Conservation (phyloP, 1,140 invertebrate genomes). For the Cotesia typhae region DNA sequence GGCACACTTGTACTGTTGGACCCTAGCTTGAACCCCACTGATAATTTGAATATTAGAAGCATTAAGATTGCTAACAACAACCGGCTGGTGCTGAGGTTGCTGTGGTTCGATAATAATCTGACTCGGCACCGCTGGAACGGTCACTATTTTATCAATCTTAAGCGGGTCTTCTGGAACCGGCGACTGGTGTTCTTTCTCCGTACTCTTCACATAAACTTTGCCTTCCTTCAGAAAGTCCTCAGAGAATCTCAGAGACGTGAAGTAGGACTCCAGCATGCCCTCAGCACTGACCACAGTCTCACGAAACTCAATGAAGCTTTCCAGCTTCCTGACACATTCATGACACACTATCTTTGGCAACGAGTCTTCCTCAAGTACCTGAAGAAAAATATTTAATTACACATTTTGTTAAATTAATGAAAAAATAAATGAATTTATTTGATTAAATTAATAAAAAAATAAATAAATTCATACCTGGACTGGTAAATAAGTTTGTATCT, state of each 20-base stretch:
- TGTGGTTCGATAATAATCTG: constrained; percentile 48
- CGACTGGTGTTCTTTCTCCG: constrained; percentile 52
- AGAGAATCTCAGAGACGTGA: constrained; percentile 70
- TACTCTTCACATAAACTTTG: constrained; percentile 67
- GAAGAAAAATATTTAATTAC: constrained; percentile 40
- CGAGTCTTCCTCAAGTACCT: constrained; percentile 75
- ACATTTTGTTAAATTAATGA: too few species aligned
- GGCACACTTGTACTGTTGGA: constrained; percentile 67
- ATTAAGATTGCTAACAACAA: constrained; percentile 67
- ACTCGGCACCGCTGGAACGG: constrained; percentile 23
- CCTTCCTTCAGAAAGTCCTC: constrained; percentile 73
- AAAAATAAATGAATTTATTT: constrained; percentile 6
- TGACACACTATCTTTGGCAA: constrained; percentile 77
- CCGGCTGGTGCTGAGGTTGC: constrained; percentile 57
- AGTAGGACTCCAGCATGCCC: constrained; percentile 73
- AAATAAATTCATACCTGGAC: constrained; percentile 64
- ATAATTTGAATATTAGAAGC: constrained; percentile 67
- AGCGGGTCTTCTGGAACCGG: constrained; percentile 51
- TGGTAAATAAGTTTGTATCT: constrained; percentile 73
- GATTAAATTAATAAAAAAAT: background rate
- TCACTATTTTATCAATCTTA: constrained; percentile 53
- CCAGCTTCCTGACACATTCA: constrained; percentile 71
- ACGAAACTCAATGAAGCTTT: constrained; percentile 71
- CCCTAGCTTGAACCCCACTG: constrained; percentile 62
- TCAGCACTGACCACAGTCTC: constrained; percentile 74